Evolutionary conservation across 2,888 invertebrate genomes (phyloP).

Genomic region (Drosophila paranaensis): DNA sequence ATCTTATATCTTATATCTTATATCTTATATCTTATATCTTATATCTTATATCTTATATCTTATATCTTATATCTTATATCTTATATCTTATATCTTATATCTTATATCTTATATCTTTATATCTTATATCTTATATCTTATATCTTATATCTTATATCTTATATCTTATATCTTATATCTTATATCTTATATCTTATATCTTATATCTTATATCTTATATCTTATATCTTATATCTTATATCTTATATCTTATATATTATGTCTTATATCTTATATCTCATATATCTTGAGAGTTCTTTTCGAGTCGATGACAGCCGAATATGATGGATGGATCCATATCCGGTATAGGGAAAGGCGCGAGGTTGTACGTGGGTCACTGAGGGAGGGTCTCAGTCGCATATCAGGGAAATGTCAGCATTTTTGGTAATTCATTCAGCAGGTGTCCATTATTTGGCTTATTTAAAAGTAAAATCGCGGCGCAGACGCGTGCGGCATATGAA

Average conservation of each 20-base stretch:
- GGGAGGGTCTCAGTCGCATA: constrained; percentile 1
- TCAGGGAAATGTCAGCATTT: constrained; percentile 24
- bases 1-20: constrained; percentile 10
- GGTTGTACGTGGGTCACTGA: constrained; percentile 36
- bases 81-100: constrained; percentile 4
- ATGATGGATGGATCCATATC: constrained; percentile 66
- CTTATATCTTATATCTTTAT: constrained; percentile 4
- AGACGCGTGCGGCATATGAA: constrained; percentile 29
- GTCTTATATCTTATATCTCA: constrained; percentile 8
- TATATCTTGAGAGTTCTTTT: not conserved
- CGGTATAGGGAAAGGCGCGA: constrained; percentile 41
- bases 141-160: constrained; percentile 1
- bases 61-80: constrained; percentile 6
- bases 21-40: constrained; percentile 11
- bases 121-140: constrained; percentile 2
- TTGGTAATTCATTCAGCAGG: constrained; percentile 65
- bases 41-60: constrained; percentile 5
- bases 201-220: constrained; percentile 3
- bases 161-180: constrained; percentile 9
- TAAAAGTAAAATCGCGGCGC: constrained; percentile 49
- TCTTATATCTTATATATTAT: constrained; percentile 2
- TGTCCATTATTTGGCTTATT: constrained; percentile 59
- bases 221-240: constrained; percentile 2
- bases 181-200: constrained; percentile 3
- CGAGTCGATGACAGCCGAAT: constrained; percentile 24